Percentiles rank a stretch among this genome's conserved stretches.
These are phyloP conservation scores for Gonocerus acuteangulatus DNA, from an alignment of 2,888 invertebrate species.

Conservation along the genomic window DNA sequence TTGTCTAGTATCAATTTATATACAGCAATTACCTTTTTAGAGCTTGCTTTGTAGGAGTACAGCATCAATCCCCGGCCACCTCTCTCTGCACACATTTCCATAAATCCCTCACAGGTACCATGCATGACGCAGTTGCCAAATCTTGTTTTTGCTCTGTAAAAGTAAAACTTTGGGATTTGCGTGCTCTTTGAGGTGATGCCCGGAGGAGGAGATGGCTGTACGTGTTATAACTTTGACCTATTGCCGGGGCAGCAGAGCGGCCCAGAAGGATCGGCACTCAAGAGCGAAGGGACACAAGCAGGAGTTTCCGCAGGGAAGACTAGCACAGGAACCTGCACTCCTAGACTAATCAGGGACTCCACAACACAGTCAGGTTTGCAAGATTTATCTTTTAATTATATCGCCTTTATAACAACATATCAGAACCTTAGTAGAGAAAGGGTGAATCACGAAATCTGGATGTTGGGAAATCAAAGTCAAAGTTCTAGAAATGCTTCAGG, in stretches of 20 bases:
- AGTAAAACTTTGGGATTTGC: constrained; percentile 18
- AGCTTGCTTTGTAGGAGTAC: constrained; percentile 14
- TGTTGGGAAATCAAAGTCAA: too few relatives aligned
- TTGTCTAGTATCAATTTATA: too few relatives aligned
- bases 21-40: constrained; percentile 2
- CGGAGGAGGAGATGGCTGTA: constrained; percentile 20
- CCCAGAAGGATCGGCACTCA: constrained; percentile 39
- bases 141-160: neutral
- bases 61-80: constrained; percentile 17
- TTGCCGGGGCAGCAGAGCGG: constrained; percentile 16
- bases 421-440: neutral
- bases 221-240: constrained; percentile 26
- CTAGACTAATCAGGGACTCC: constrained; percentile 37
- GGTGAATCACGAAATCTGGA: too few relatives aligned
- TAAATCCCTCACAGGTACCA: constrained; percentile 14
- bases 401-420: too few relatives aligned
- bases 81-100: constrained; percentile 21
- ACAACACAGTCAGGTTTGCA: constrained; percentile 39
- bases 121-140: constrained; percentile 5
- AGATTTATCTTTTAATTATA: neutral
- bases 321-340: constrained; percentile 40
- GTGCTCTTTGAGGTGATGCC: constrained; percentile 22
- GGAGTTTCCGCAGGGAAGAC: constrained; percentile 44
- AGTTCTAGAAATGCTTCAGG: too few relatives aligned
- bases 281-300: constrained; percentile 76